A percentile compares a stretch with the other conserved stretches of the same genome.
phyloP scores from a whole-genome alignment of 2,797 vertebrate species.

The Gambelia wislizenii region DNA sequence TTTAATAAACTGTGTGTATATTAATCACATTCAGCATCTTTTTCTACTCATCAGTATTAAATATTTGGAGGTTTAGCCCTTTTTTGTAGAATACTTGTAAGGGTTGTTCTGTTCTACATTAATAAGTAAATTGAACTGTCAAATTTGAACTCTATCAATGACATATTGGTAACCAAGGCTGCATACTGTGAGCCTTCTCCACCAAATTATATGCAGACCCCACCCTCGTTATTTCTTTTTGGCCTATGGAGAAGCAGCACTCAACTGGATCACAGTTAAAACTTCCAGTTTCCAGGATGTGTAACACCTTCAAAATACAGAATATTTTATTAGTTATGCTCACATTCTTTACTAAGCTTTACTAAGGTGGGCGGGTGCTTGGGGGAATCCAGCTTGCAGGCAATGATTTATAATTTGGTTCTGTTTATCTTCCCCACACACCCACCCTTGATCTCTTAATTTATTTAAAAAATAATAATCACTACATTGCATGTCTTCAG shows the following conservation, averaged over 20 bases:
- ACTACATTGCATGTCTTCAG: neutral
- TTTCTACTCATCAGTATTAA: conserved; percentile 43
- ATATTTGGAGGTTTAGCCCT: conserved; percentile 37
- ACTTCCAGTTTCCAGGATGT: conserved; percentile 2
- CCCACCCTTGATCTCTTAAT: conserved; percentile 14
- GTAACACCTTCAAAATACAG: conserved; percentile 25
- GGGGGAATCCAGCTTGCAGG: neutral
- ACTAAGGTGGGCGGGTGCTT: neutral
- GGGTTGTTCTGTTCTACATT: conserved; percentile 20
- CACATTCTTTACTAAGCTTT: conserved; percentile 16
- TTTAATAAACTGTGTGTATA: neutral
- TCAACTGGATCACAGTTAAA: neutral
- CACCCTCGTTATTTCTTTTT: neutral
- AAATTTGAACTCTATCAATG: conserved; percentile 31
- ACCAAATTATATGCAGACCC: neutral
- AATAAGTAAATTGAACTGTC: conserved; percentile 12
- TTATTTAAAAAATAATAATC: conserved; percentile 5
- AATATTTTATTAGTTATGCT: neutral
- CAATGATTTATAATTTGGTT: conserved; percentile 9
- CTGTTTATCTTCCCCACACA: conserved; percentile 21
- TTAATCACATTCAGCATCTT: conserved; percentile 43
- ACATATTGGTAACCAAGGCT: conserved; percentile 7
- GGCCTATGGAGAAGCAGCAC: neutral
- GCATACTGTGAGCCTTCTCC: neutral
- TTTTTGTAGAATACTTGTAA: neutral